Base-by-base conservation (phyloP, 2,888 invertebrate genomes). In the Trissolcus japonicus region DNA sequence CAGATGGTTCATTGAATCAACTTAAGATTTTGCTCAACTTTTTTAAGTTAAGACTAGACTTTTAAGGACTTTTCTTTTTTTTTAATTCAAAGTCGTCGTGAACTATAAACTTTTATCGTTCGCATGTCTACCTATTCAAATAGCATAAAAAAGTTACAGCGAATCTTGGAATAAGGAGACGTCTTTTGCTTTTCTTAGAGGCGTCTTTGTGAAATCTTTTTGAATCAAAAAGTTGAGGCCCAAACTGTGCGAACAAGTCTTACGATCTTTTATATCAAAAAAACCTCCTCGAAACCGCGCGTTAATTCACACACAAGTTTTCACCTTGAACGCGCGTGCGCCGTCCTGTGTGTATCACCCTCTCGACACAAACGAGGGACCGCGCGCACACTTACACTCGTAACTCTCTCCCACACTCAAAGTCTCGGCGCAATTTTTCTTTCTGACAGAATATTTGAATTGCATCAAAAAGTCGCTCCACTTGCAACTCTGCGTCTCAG, bases 171-270 rank as follows among this genome's bases (percentile, higher is more conserved):
- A 35, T 11, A 11, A 7, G 35, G 9, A 35, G 35, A 35, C 7
- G 7, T 9, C 35, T 11, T 29, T 25, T 25, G 25, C 25, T 25
- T 25, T 35, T 11, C 35, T 35, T 35, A n/a, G n/a, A n/a, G 35
- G 7, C 7, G 11, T 35, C 11, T 35, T 11, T 11, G 35, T 46
- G 14, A 46, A 16, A 46, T 14, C 14, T 46, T 9, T 35, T 35
- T 11, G 35, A 35, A 35, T 35, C 35, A 35, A 35, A 35, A 35
- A 46, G 14, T 46, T 16, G 6, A 79, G 79, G 76, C 78, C 75
- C 79, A 78, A 81, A 82, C 81, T 81, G 80, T 72, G 77, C 80
- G 83, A 85, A 83, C 82, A 81, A 84, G 82, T 84, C 84, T 83
- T 83, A 82, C 82, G 83, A 82, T 84, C 82, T 83, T 79, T 81